Evolutionary conservation across 2,113 vertebrate species (phyloP), one percentile per base, ranked within the genome.

Genomic region (Petromus typicus): DNA sequence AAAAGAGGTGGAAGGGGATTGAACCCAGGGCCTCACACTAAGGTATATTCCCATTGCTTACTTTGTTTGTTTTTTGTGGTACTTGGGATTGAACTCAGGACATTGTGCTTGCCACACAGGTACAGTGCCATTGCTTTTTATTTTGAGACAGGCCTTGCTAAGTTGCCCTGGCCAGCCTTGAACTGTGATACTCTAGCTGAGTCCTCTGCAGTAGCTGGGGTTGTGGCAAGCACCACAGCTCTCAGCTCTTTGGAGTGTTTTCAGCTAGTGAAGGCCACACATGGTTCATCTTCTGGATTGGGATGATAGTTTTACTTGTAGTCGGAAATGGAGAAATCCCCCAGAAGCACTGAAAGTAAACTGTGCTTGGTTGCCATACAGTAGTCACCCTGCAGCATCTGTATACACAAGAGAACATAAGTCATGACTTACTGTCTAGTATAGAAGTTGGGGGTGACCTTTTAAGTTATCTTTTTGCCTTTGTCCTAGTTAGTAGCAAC

Each of bases 221-320:
- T 73, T 73, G 7, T 73, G 40, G 5, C 5, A 43, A 27, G 73
- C 17, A 30, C 11, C 43, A 45, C 25, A 48, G 25, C 48, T 43
- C 16, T 32, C 7, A 27, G 8, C 25, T 89, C 71, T 14, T 67
- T 88, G 59, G 59, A 82, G 34, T 9, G 57, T 37, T 76, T 86
- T 40, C 16, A 20, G 69, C 32, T 59, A 71, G 37, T 82, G 20
- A 64, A 54, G 59, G 76, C 20, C 64, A 34, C 23, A 27, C 27
- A 32, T 82, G 85, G 18, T 57, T 89, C 9, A 57, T 87, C 32
- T 92, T 75, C 10, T 86, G 13, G 34, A 48, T 8, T 66, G 20
- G 89, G 61, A 18, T 86, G 34, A 56, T 66, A 45, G 34, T 86
- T 91, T 83, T 92, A 54, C 40, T 82, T 92, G 57, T 84, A 56